Conservation (phyloP, 1,140 invertebrate genomes). For the Formica exsecta region DNA sequence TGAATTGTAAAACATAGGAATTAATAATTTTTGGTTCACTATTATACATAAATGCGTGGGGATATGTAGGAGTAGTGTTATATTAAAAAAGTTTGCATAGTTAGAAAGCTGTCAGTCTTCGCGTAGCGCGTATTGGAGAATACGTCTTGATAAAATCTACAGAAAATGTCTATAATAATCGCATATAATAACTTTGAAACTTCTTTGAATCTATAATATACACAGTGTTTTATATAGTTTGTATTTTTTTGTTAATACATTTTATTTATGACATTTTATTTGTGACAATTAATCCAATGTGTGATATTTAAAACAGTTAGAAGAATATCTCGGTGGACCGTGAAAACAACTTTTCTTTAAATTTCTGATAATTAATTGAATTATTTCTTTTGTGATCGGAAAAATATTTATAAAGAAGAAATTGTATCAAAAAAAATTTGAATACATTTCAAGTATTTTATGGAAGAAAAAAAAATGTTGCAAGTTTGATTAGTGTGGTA, state of each 20-base stretch:
- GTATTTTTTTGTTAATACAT: not conserved
- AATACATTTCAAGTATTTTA: not conserved
- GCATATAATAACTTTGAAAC: not conserved
- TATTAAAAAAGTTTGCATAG: not conserved
- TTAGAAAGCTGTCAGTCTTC: not conserved
- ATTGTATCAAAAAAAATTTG: not conserved
- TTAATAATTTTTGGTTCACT: not conserved
- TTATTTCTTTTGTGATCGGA: not conserved
- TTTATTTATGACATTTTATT: not conserved
- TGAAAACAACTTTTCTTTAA: not conserved
- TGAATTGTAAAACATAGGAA: not conserved
- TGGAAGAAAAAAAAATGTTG: slow-evolving; percentile 7
- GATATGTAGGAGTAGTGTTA: not conserved
- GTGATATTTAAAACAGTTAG: too few relatives aligned
- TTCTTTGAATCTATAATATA: not conserved
- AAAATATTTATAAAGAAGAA: slow-evolving; percentile 17
- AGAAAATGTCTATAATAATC: not conserved
- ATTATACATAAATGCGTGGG: not conserved
- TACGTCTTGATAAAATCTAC: not conserved
- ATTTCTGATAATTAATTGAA: not conserved
- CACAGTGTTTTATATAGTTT: not conserved
- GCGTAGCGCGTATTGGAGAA: not conserved
- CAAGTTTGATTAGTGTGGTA: not conserved
- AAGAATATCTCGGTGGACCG: too few relatives aligned
- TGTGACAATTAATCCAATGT: too few relatives aligned